These are phyloP conservation scores for Peromyscus polionotus DNA, from an alignment of 2,113 vertebrate genomes.

Conservation along the genomic window DNA sequence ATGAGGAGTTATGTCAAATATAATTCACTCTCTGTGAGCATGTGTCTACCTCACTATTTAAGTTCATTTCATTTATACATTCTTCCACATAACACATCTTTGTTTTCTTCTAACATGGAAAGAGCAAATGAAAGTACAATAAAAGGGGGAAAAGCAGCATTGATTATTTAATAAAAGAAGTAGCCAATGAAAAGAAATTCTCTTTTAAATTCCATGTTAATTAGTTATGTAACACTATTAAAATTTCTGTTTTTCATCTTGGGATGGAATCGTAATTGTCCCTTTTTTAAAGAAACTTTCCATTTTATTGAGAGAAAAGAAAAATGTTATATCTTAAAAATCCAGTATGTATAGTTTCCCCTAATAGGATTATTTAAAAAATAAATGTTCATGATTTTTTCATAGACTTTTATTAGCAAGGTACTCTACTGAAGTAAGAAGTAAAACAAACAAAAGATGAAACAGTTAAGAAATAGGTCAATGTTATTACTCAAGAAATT, in stretches of 20 bases:
- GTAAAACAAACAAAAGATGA: not conserved
- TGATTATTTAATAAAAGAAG: not conserved
- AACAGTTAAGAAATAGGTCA: not conserved
- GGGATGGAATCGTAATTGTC: not conserved
- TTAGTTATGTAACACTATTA: not conserved
- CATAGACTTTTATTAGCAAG: not conserved
- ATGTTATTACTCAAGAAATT: not conserved
- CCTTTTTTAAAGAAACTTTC: not conserved
- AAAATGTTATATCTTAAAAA: not conserved
- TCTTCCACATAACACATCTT: not conserved
- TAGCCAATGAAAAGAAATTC: not conserved
- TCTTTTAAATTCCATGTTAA: not conserved
- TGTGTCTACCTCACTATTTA: not conserved
- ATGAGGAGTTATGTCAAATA: not conserved
- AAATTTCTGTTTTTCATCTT: not conserved
- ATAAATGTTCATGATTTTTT: not conserved
- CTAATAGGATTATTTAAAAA: not conserved
- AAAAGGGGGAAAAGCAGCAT: not conserved
- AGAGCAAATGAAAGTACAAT: not conserved
- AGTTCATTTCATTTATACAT: not conserved
- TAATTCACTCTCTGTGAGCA: not conserved
- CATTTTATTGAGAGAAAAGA: not conserved
- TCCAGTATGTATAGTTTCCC: not conserved
- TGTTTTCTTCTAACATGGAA: not conserved
- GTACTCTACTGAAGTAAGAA: not conserved